A percentile compares a stretch with the other conserved stretches of the same genome.
phyloP scores from a whole-genome alignment of 2,797 vertebrate species.

The Hemibagrus guttatus region DNA sequence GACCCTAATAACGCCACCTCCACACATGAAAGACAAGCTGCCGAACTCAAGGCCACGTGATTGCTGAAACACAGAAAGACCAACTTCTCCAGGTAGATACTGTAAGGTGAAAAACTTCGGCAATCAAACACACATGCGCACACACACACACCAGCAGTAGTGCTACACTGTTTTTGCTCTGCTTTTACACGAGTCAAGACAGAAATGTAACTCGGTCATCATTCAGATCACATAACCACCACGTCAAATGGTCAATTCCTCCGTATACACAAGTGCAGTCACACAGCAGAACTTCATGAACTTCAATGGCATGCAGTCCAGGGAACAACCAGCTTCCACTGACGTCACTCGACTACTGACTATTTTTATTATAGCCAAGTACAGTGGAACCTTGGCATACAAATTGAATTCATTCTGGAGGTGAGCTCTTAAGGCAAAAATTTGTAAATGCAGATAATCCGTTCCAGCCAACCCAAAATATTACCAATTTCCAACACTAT shows the following conservation, averaged over 20 bases:
- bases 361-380: neutral
- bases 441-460: too few relatives aligned
- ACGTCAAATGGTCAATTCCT: neutral
- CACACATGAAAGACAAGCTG: slow-evolving; percentile 70
- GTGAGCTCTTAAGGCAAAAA: too few relatives aligned
- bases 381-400: too few relatives aligned
- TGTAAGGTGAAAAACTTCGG: neutral
- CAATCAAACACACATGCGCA: neutral
- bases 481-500: too few relatives aligned
- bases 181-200: neutral
- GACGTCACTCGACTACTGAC: neutral
- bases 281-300: neutral
- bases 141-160: neutral
- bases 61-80: neutral
- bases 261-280: neutral
- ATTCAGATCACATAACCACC: neutral
- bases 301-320: neutral
- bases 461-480: too few relatives aligned
- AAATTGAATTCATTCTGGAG: too few relatives aligned
- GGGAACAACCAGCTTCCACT: neutral
- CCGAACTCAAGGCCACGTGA: slow-evolving; percentile 16
- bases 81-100: neutral
- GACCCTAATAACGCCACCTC: slow-evolving; percentile 62
- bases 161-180: too few relatives aligned
- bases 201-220: neutral